Evolutionary conservation across 1,140 invertebrate genomes (phyloP).

Genomic region (Drosophila willistoni): DNA sequence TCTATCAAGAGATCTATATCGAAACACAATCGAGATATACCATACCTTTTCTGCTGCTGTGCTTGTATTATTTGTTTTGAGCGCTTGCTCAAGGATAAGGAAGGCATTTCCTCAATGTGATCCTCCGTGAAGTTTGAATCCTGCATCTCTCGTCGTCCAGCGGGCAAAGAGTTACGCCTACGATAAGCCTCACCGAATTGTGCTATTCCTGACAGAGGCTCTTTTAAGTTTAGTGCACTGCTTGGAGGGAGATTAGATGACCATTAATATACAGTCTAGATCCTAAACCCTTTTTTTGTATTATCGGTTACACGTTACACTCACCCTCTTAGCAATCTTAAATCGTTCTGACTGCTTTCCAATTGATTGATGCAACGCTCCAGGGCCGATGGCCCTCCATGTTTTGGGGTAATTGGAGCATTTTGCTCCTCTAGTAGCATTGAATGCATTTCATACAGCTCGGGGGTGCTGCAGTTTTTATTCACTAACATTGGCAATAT

Average conservation of each 20-base stretch:
- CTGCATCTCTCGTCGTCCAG: slow-evolving; percentile 11
- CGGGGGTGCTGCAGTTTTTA: slow-evolving; percentile 43
- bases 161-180: slow-evolving; percentile 33
- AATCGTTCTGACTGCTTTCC: slow-evolving; percentile 35
- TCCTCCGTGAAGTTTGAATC: slow-evolving; percentile 14
- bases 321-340: slow-evolving; percentile 44
- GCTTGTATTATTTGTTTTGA: slow-evolving; percentile 19
- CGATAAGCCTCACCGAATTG: slow-evolving; percentile 23
- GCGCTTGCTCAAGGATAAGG: slow-evolving; percentile 27
- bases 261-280: background rate
- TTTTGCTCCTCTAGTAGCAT: slow-evolving; percentile 41
- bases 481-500: slow-evolving; percentile 45
- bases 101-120: slow-evolving; percentile 16
- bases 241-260: background rate
- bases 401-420: slow-evolving; percentile 16
- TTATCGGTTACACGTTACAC: background rate
- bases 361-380: slow-evolving; percentile 37
- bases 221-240: slow-evolving; percentile 40
- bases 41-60: background rate
- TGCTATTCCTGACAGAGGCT: background rate
- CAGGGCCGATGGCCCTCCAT: slow-evolving; percentile 14
- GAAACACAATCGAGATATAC: background rate
- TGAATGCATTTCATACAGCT: slow-evolving; percentile 49
- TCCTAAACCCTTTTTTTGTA: too few species aligned
- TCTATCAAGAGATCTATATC: background rate